Evolutionary conservation across 1,140 invertebrate genomes (phyloP), one percentile per base, ranked within the genome.

Genomic region (Rhagoletis pomonella): DNA sequence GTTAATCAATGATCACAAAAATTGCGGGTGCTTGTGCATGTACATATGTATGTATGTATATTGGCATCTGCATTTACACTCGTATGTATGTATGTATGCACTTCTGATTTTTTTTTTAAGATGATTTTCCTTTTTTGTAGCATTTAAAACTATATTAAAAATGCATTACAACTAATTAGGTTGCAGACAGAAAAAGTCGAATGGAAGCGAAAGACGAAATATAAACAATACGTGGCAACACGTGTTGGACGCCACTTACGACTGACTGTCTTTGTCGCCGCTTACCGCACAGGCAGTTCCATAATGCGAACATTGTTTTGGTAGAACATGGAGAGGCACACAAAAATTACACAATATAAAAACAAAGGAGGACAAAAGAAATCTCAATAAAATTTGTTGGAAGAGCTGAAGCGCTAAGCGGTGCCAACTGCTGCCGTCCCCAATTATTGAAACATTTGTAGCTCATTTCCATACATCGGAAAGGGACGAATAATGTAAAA

Each of bases 361-460:
- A n/a, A n/a, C 10, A 62, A 62, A 55, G 50, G 5, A 55, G 50
- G 5, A 10, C 10, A 55, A 55, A 62, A 9, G n/a, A 29, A 62
- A 62, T 62, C 29, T 7, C 60, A 62, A 4, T 4, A 62, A 14
- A 17, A 14, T 7, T 7, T 3, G 12, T 14, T n/a, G n/a, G 9
- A 62, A 14, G 17, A 17, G 60, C 60, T 62, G 60, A 62, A 14
- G 60, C 9, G 12, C 12, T 62, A 14, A 62, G 3, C 17, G 4
- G n/a, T 62, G 4, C 60, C 60, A 62, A 62, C 3, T 17, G n/a
- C 7, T 62, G 50, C 50, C 50, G 2, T 14, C 14, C 9, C 44
- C 69, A 77, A 77, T 77, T 77, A 77, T 50, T 77, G 69, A 77
- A n/a, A 50, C 44, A 77, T 77, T 77, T 77, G 69, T 77, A 77